A percentile compares a stretch with the other conserved stretches of the same genome.
Conservation (phyloP, 2,797 vertebrate genomes). For the Danionella dracula region DNA sequence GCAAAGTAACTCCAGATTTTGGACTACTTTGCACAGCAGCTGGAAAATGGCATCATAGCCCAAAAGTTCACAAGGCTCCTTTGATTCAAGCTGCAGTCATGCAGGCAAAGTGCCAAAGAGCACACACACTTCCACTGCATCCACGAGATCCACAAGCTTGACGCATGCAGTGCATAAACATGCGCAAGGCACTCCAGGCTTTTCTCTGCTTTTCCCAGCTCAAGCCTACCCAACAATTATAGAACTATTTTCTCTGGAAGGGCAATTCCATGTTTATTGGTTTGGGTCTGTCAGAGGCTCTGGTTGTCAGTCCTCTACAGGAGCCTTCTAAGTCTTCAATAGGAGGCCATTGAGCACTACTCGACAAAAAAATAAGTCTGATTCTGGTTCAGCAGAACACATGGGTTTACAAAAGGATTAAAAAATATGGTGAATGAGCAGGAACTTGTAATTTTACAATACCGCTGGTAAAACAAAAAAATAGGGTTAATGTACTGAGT, state of each 20-base stretch:
- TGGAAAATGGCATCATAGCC: slow-evolving; percentile 43
- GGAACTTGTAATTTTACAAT: slow-evolving; percentile 29
- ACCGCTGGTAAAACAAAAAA: not conserved
- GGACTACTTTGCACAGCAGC: slow-evolving; percentile 40
- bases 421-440: slow-evolving; percentile 32
- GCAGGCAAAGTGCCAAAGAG: slow-evolving; percentile 30
- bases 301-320: slow-evolving; percentile 57
- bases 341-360: slow-evolving; percentile 23
- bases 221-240: slow-evolving; percentile 69
- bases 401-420: slow-evolving; percentile 33
- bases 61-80: slow-evolving; percentile 48
- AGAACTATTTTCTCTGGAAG: slow-evolving; percentile 69
- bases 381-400: slow-evolving; percentile 29
- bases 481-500: not conserved
- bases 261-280: slow-evolving; percentile 72
- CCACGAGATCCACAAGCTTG: slow-evolving; percentile 41
- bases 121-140: slow-evolving; percentile 45
- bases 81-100: slow-evolving; percentile 38
- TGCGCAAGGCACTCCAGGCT: slow-evolving; percentile 56
- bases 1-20: slow-evolving; percentile 35
- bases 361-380: slow-evolving; percentile 25
- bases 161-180: slow-evolving; percentile 55
- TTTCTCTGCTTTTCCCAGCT: slow-evolving; percentile 50
- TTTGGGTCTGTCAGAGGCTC: slow-evolving; percentile 60
- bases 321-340: slow-evolving; percentile 29